Base-by-base conservation (phyloP, 1,140 invertebrate species). In the Pentalonia nigronervosa region DNA sequence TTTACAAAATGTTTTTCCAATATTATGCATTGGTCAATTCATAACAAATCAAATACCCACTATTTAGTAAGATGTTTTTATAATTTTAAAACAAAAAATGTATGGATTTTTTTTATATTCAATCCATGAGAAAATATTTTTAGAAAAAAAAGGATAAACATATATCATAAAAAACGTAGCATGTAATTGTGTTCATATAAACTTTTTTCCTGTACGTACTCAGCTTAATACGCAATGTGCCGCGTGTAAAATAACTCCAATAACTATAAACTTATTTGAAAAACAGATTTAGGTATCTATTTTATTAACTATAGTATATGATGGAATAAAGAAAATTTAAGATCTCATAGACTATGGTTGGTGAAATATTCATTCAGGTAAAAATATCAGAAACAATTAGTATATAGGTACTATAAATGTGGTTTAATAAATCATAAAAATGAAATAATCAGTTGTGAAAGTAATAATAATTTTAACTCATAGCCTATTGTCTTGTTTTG, bases 1-100 rank as follows among this genome's bases (percentile, higher is more conserved):
- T 93, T 93, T 93, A 93, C 91, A 93, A 93, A 92, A 81, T 90
- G 50, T 90, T 41, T 67, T 90, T 45, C 41, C 11, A 41, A 56
- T 88, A 48, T 90, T 45, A 90, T 45, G 60, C 25, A 90, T 90
- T 60, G n/a, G 53, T 90, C 89, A 90, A 67, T 90, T 60, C 9
- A 45, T 67, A 67, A 67, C 41, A 90, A 90, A 45, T 67, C 25
- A 30, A 90, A 67, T 90, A 67, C 25, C 53, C 45, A 90, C 34
- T 67, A 56, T 45, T 60, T 30, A 67, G 56, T 45, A 67, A 9
- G 25, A 45, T 67, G 7, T 90, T n/a, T 67, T 90, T 14, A 60
- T 41, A 60, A n/a, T 30, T n/a, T n/a, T 17, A 76, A n/a, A 76
- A 76, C n/a, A 30, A 30, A n/a, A 76, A n/a, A n/a, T n/a, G 30